Evolutionary conservation across 2,888 invertebrate genomes (phyloP).

Genomic region (Punctoribates punctum): DNA sequence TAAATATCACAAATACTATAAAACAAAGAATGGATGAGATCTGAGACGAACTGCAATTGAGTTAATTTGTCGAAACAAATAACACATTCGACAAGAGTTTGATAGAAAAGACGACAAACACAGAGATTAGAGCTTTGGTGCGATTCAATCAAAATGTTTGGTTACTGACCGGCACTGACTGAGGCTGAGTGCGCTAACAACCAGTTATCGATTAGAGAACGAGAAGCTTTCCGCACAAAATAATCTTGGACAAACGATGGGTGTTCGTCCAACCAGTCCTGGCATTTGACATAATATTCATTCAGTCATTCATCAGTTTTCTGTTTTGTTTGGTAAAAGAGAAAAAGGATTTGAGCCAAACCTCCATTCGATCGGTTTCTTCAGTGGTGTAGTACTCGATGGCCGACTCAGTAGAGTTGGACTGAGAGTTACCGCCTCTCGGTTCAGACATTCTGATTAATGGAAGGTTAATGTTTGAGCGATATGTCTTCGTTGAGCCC

Average conservation of each 20-base stretch:
- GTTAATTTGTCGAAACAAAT: constrained; percentile 2
- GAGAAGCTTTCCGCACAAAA: constrained; percentile 86
- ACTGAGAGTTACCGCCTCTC: background rate
- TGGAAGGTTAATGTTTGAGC: constrained; percentile 30
- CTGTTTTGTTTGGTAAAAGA: background rate
- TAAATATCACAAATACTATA: background rate
- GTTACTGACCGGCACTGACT: constrained; percentile 30
- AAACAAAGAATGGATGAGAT: background rate
- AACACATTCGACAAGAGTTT: background rate
- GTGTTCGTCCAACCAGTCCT: constrained; percentile 94
- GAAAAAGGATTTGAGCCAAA: background rate
- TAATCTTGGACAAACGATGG: constrained; percentile 93
- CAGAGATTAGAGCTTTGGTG: constrained; percentile 8
- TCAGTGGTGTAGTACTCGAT: background rate
- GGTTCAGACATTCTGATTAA: constrained; percentile 28
- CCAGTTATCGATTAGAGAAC: constrained; percentile 90
- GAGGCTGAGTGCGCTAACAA: constrained; percentile 66
- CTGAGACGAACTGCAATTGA: background rate
- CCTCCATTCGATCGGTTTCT: constrained; percentile 9
- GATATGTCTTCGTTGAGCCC: constrained; percentile 34
- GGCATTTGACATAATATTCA: constrained; percentile 52
- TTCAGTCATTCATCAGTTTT: background rate
- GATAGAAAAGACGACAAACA: background rate
- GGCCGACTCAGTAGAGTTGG: background rate
- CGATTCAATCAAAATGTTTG: constrained; percentile 6